Conservation (phyloP, 2,888 invertebrate species). For the Diabrotica balteata region DNA sequence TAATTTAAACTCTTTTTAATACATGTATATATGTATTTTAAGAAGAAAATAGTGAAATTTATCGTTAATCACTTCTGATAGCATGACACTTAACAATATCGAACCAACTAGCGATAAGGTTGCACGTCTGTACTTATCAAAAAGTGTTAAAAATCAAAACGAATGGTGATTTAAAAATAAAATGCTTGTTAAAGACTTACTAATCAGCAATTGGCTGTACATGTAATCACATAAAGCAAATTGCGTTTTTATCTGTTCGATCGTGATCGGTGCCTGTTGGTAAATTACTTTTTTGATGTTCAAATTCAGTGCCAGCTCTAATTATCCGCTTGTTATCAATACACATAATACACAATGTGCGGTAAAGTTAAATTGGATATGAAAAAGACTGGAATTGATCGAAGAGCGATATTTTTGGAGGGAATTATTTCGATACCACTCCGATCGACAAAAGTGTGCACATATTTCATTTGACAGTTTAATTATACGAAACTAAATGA, state of each 20-base stretch:
- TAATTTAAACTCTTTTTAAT: too few relatives aligned
- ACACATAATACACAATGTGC: constrained; percentile 6
- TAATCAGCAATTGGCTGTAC: constrained; percentile 24
- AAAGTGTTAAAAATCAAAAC: constrained; percentile 15
- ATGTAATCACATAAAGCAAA: constrained; percentile 24
- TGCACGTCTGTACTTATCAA: neutral
- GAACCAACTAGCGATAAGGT: constrained; percentile 4
- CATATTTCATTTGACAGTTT: too few relatives aligned
- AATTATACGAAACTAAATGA: too few relatives aligned
- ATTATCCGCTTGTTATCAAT: constrained; percentile 16
- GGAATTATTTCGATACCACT: too few relatives aligned
- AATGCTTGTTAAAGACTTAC: constrained; percentile 12
- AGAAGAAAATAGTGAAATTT: too few relatives aligned
- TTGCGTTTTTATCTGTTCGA: constrained; percentile 23
- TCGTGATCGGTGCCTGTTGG: constrained; percentile 22
- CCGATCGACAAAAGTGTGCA: too few relatives aligned
- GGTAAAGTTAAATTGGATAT: constrained; percentile 19
- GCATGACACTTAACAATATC: constrained; percentile 6
- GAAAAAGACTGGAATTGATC: too few relatives aligned
- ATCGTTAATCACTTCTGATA: neutral
- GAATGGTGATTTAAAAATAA: constrained; percentile 11
- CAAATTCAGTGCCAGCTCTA: constrained; percentile 14
- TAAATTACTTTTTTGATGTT: constrained; percentile 26
- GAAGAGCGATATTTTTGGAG: too few relatives aligned
- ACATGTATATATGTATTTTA: too few relatives aligned